These are phyloP conservation scores for Theropithecus gelada DNA, from an alignment of 2,113 vertebrate species.

Conservation along the genomic window DNA sequence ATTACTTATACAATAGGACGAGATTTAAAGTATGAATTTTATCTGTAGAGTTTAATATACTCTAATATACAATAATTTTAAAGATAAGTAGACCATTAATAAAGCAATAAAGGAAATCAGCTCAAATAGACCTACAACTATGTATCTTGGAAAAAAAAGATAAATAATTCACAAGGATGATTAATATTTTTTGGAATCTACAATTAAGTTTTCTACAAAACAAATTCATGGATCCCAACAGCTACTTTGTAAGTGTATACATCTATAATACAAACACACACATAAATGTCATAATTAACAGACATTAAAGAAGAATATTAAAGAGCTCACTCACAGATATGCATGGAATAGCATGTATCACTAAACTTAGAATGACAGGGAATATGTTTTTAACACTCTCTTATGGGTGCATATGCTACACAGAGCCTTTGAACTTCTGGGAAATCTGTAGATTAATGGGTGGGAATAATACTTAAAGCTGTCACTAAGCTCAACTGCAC, in stretches of 20 bases:
- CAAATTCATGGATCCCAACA: neutral
- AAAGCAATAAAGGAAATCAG: conserved; percentile 5
- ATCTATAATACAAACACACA: neutral
- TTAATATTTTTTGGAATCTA: conserved; percentile 12
- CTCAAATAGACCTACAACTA: neutral
- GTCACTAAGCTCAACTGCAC: neutral
- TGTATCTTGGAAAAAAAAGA: neutral
- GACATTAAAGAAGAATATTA: no score
- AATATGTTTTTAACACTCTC: neutral
- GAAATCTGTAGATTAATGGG: neutral
- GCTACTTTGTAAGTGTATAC: neutral
- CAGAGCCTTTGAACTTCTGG: neutral
- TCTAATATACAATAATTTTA: neutral
- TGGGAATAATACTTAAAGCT: neutral
- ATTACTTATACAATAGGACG: neutral
- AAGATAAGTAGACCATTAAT: neutral
- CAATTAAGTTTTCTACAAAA: conserved; percentile 15
- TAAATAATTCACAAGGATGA: conserved; percentile 21
- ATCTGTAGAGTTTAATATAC: neutral
- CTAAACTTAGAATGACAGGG: neutral
- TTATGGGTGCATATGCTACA: neutral
- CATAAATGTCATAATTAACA: neutral
- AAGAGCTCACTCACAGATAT: no score
- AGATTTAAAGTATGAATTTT: neutral
- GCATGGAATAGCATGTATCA: neutral